These are phyloP conservation scores for Agrochola litura DNA, from an alignment of 2,888 invertebrate genomes.

Conservation along the genomic window DNA sequence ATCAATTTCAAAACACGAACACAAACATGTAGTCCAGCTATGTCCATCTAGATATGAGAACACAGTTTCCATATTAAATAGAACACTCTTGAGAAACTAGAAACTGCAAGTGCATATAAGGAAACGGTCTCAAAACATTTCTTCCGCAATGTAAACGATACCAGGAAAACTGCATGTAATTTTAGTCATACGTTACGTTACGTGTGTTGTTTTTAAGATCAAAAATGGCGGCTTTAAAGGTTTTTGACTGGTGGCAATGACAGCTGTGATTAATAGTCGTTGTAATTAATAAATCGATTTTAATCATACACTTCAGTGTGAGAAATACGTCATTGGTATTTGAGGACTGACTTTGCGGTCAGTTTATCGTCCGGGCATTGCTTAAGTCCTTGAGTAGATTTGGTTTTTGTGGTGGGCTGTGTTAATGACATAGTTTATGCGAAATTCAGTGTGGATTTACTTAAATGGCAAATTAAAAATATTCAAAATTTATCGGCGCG, in stretches of 20 bases:
- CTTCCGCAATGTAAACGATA: constrained; percentile 61
- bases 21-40: neutral
- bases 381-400: neutral
- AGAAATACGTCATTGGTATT: constrained; percentile 2
- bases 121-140: constrained; percentile 50
- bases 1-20: neutral
- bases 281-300: neutral
- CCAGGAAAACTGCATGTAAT: constrained; percentile 46
- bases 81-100: constrained; percentile 45
- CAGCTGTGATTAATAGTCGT: constrained; percentile 18
- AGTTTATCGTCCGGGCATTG: neutral
- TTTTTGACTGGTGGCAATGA: constrained; percentile 24
- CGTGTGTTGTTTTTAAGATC: constrained; percentile 35
- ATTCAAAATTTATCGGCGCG: neutral
- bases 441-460: neutral
- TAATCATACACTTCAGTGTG: neutral
- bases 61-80: constrained; percentile 33
- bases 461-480: neutral
- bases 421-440: neutral
- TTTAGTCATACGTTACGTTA: constrained; percentile 49
- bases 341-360: constrained; percentile 10
- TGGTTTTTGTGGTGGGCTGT: constrained; percentile 10
- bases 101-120: constrained; percentile 53
- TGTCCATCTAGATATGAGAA: constrained; percentile 19
- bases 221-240: constrained; percentile 3